Percentiles rank a stretch among this genome's conserved stretches.
phyloP scores from a whole-genome alignment of 2,797 vertebrate species.

The Trematomus bernacchii region DNA sequence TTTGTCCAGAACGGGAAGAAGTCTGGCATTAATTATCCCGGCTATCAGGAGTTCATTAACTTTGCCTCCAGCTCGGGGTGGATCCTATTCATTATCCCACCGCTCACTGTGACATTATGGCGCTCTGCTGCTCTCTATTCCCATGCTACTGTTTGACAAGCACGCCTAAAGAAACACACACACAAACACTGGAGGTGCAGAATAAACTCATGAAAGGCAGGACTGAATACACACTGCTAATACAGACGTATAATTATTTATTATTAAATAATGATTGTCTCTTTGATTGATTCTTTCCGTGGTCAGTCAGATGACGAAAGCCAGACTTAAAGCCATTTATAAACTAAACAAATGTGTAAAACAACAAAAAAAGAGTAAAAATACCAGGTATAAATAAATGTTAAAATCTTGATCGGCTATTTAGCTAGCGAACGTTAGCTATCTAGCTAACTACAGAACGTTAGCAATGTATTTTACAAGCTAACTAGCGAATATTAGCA shows the following conservation, averaged over 20 bases:
- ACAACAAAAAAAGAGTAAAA: too few relatives aligned
- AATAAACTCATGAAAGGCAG: slow-evolving; percentile 11
- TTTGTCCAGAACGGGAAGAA: slow-evolving; percentile 61
- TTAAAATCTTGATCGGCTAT: too few relatives aligned
- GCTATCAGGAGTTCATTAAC: slow-evolving; percentile 82
- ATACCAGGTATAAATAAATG: too few relatives aligned
- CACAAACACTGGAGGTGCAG: slow-evolving; percentile 9
- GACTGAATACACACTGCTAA: background rate
- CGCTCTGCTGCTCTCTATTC: slow-evolving; percentile 51
- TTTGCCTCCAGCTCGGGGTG: slow-evolving; percentile 69
- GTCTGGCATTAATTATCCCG: slow-evolving; percentile 80
- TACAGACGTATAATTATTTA: too few relatives aligned
- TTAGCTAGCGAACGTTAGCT: too few relatives aligned
- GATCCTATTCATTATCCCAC: slow-evolving; percentile 77
- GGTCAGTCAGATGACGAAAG: background rate
- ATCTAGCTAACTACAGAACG: too few relatives aligned
- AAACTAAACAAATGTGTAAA: too few relatives aligned
- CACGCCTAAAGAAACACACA: slow-evolving; percentile 38
- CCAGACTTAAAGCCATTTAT: background rate
- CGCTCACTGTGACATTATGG: slow-evolving; percentile 67
- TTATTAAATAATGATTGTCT: too few relatives aligned
- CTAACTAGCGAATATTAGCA: too few relatives aligned
- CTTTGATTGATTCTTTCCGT: background rate
- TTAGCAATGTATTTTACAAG: too few relatives aligned
- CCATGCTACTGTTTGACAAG: slow-evolving; percentile 50